A percentile compares a stretch with the other conserved stretches of the same genome.
phyloP scores from a whole-genome alignment of 2,113 vertebrate species.

The Mugil cephalus region DNA sequence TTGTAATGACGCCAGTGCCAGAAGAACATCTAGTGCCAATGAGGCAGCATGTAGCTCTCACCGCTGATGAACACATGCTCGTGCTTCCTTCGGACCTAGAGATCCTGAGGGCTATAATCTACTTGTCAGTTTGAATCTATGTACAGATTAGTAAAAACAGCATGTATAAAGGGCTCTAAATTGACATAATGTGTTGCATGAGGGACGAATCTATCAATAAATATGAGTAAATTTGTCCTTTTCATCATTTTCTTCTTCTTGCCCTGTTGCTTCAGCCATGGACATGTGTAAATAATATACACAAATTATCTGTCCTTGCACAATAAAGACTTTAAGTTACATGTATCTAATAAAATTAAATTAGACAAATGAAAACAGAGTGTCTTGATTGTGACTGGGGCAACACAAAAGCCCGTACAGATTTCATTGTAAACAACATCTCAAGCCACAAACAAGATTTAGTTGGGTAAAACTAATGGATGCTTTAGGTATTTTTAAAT shows the following conservation, averaged over 20 bases:
- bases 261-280: too few species aligned
- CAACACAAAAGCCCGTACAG: background rate
- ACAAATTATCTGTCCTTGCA: background rate
- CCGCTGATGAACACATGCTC: background rate
- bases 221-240: too few species aligned
- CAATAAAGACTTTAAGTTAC: background rate
- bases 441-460: background rate
- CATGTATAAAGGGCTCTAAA: background rate
- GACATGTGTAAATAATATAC: background rate
- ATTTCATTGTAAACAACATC: background rate
- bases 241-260: too few species aligned
- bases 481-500: background rate
- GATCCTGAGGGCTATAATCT: background rate
- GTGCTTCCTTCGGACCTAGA: background rate
- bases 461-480: background rate
- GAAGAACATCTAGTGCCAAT: background rate
- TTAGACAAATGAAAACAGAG: too few species aligned
- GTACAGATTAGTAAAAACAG: background rate
- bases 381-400: too few species aligned
- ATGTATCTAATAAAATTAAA: too few species aligned
- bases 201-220: too few species aligned
- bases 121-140: constrained; percentile 5
- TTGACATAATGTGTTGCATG: too few species aligned
- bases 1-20: constrained; percentile 4
- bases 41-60: background rate